Conservation (phyloP, 2,888 invertebrate species). For the Harpalus rufipes region DNA sequence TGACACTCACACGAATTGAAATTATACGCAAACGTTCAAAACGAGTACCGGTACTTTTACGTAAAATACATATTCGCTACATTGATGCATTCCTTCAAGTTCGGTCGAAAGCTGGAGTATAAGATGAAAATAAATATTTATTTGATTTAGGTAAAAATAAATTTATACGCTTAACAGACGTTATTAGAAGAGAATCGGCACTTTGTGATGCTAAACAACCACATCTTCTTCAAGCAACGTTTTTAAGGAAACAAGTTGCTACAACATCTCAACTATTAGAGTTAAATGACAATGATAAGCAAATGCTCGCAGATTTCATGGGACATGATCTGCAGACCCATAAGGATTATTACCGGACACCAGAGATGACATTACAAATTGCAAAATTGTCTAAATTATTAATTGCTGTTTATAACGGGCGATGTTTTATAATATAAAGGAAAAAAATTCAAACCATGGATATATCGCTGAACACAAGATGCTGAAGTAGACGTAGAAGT, state of each 20-base stretch:
- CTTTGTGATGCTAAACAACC: constrained; percentile 12
- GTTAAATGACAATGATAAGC: constrained; percentile 58
- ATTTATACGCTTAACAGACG: constrained; percentile 4
- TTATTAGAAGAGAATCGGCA: constrained; percentile 8
- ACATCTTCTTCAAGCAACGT: constrained; percentile 68
- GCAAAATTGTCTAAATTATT: constrained; percentile 46
- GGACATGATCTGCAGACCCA: constrained; percentile 54
- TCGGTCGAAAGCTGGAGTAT: neutral
- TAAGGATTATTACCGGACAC: constrained; percentile 48
- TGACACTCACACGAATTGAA: neutral
- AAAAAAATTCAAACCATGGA: constrained; percentile 33
- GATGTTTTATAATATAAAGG: constrained; percentile 24
- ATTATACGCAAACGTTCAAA: neutral
- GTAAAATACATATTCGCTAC: neutral
- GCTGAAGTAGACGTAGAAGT: too few relatives aligned
- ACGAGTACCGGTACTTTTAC: neutral
- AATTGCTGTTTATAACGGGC: constrained; percentile 41
- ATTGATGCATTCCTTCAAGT: constrained; percentile 20
- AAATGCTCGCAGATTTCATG: constrained; percentile 51
- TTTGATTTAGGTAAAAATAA: constrained; percentile 23
- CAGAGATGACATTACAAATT: constrained; percentile 41
- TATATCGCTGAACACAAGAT: neutral
- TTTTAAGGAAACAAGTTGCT: constrained; percentile 59
- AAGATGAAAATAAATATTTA: constrained; percentile 3
- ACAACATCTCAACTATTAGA: constrained; percentile 58